Conservation (phyloP, 2,888 invertebrate genomes). For the Acanthosepion pharaonis region DNA sequence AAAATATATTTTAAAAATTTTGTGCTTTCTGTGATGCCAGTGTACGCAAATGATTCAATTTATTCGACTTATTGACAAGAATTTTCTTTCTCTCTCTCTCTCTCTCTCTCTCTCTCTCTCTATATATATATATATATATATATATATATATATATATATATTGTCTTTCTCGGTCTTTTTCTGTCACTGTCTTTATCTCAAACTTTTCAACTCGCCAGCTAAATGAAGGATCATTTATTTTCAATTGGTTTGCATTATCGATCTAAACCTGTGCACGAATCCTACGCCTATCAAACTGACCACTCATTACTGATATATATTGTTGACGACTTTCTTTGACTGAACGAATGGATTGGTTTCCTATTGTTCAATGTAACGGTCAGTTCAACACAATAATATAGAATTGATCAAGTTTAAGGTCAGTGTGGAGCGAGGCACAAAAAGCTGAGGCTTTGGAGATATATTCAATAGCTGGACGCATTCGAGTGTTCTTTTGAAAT, state of each 20-base stretch:
- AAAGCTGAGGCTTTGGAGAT: background rate
- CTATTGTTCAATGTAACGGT: background rate
- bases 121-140: too few relatives aligned
- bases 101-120: background rate
- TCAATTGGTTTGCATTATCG: background rate
- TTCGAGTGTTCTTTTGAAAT: background rate
- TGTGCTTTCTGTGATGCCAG: too few relatives aligned
- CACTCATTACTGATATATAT: conserved; percentile 2
- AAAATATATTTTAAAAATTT: too few relatives aligned
- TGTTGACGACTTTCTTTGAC: background rate
- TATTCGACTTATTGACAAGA: too few relatives aligned
- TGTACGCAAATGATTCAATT: too few relatives aligned
- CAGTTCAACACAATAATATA: background rate
- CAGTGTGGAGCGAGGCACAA: background rate
- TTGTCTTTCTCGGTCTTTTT: background rate
- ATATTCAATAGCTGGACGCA: background rate
- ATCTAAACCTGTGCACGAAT: background rate
- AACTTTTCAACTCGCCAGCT: background rate
- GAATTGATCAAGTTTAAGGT: background rate
- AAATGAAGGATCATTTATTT: background rate
- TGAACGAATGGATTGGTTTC: background rate
- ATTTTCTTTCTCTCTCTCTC: background rate
- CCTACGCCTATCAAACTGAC: background rate
- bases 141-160: too few relatives aligned
- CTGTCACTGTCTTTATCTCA: background rate